A percentile compares a stretch with the other conserved stretches of the same genome.
These are phyloP conservation scores for Catocala sponsa DNA, from an alignment of 2,888 invertebrate species.

Conservation along the genomic window DNA sequence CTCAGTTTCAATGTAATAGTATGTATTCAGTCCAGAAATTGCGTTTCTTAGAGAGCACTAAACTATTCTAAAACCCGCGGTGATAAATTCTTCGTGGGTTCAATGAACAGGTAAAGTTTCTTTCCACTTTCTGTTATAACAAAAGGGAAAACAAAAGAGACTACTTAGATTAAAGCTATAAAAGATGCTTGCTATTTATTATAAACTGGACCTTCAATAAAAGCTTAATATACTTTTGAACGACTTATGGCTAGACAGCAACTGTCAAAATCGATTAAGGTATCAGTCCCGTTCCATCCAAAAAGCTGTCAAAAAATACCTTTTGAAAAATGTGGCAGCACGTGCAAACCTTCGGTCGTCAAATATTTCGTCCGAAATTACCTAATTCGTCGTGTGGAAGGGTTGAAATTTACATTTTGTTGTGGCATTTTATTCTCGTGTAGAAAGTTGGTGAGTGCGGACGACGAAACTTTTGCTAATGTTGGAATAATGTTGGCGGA, in stretches of 20 bases:
- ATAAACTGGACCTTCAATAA: too few species aligned
- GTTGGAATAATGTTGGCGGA: slow-evolving; percentile 72
- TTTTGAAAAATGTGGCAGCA: slow-evolving; percentile 27
- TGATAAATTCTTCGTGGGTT: too few species aligned
- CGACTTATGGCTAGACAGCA: background rate
- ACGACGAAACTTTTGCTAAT: slow-evolving; percentile 75
- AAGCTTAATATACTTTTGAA: background rate
- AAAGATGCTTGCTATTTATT: too few species aligned
- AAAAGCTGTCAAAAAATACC: background rate
- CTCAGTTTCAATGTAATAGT: too few species aligned
- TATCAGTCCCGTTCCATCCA: background rate
- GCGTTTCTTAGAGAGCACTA: too few species aligned
- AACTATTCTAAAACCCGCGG: too few species aligned
- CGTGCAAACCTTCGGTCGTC: slow-evolving; percentile 39
- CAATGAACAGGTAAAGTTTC: too few species aligned
- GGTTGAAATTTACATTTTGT: slow-evolving; percentile 74
- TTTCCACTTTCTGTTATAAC: too few species aligned
- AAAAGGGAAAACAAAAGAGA: too few species aligned
- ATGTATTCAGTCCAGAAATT: too few species aligned
- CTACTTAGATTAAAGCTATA: too few species aligned
- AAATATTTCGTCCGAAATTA: slow-evolving; percentile 57
- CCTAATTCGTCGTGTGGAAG: slow-evolving; percentile 64
- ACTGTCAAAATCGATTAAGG: background rate
- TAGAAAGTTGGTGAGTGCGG: slow-evolving; percentile 68
- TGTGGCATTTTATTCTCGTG: slow-evolving; percentile 69